Conservation (phyloP, 2,888 invertebrate species). For the Bibio marci region DNA sequence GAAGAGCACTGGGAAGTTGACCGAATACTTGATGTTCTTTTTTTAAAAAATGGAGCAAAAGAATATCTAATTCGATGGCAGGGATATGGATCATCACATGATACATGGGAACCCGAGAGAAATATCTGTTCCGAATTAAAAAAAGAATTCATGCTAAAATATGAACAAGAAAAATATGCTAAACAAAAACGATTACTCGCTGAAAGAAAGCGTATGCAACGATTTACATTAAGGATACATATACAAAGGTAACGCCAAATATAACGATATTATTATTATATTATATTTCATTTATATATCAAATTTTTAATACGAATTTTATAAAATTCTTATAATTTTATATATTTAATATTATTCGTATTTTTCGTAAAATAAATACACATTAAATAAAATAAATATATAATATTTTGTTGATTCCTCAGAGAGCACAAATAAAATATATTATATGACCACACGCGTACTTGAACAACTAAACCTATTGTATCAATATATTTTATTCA, state of each 20-base stretch:
- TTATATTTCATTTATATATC: background rate
- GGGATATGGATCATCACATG: slow-evolving; percentile 53
- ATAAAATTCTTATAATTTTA: too few species aligned
- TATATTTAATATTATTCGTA: too few species aligned
- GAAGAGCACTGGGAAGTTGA: slow-evolving; percentile 37
- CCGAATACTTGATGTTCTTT: slow-evolving; percentile 57
- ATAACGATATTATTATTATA: background rate
- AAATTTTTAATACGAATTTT: too few species aligned
- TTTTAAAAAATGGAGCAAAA: slow-evolving; percentile 47
- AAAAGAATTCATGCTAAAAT: slow-evolving; percentile 41
- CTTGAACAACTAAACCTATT: too few species aligned
- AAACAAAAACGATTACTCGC: slow-evolving; percentile 36
- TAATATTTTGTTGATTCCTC: too few species aligned
- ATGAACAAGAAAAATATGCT: background rate
- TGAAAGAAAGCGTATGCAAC: slow-evolving; percentile 48
- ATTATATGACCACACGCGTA: too few species aligned
- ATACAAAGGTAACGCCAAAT: slow-evolving; percentile 6
- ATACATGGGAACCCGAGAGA: slow-evolving; percentile 71
- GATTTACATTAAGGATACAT: slow-evolving; percentile 42
- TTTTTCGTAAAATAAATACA: too few species aligned
- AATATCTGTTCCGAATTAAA: slow-evolving; percentile 61
- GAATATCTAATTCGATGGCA: slow-evolving; percentile 75
- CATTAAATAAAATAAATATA: too few species aligned
- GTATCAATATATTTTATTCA: too few species aligned
- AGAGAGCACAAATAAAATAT: too few species aligned